phyloP scores from a whole-genome alignment of 2,888 invertebrate genomes.

The Drosophila heteroneura region DNA sequence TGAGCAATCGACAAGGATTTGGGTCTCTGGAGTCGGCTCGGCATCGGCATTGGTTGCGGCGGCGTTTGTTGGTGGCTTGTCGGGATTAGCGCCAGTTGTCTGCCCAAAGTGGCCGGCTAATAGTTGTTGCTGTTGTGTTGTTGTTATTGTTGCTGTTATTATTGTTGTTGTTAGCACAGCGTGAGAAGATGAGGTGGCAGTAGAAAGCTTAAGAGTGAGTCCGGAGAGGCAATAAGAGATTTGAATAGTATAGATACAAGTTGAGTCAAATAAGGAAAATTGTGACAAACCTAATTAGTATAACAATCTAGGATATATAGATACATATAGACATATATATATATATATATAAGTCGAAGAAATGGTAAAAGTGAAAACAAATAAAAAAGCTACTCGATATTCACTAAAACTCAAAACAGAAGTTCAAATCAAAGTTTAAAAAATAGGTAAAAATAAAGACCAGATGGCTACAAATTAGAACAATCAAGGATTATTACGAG shows the following conservation, averaged over 20 bases:
- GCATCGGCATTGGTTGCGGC: constrained; percentile 6
- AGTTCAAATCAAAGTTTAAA: neutral
- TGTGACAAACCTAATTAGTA: neutral
- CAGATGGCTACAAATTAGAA: too few species aligned
- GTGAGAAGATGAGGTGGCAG: constrained; percentile 56
- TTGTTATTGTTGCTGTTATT: constrained; percentile 13
- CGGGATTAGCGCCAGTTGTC: constrained; percentile 70
- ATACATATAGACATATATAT: neutral
- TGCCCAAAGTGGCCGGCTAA: constrained; percentile 72
- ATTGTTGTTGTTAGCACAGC: constrained; percentile 35
- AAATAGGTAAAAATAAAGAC: neutral
- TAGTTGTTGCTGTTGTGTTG: constrained; percentile 50
- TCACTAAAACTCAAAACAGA: neutral
- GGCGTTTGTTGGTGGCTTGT: constrained; percentile 47
- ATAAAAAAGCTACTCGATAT: neutral
- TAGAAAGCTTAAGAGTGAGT: neutral
- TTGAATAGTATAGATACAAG: neutral
- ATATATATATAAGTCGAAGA: neutral
- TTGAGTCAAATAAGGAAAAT: neutral
- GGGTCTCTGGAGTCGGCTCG: constrained; percentile 43
- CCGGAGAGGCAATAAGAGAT: neutral
- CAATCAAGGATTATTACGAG: neutral
- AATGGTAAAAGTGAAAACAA: neutral
- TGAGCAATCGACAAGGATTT: constrained; percentile 78
- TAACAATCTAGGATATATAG: neutral